Percentiles rank a stretch among this genome's conserved stretches.
phyloP scores from a whole-genome alignment of 30 jellyfish, hydroid and myxozoan species.

The Cassiopea andromeda region DNA sequence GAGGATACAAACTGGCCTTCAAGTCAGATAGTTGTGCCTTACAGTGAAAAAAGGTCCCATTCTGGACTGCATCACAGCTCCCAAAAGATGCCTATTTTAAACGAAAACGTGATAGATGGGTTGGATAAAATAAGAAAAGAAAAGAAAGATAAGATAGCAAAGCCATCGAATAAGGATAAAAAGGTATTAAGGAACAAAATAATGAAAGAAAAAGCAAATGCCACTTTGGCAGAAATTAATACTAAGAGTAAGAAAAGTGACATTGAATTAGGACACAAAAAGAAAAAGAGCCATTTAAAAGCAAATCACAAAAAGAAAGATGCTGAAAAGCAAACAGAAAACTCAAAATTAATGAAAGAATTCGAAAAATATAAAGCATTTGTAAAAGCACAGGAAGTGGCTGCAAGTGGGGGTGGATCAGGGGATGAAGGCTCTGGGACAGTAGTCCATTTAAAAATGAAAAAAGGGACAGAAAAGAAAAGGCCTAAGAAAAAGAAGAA shows the following conservation, averaged over 20 bases:
- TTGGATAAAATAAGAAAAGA: slow-evolving; percentile 34
- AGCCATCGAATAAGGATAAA: slow-evolving; percentile 36
- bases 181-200: slow-evolving; percentile 6
- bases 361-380: slow-evolving; percentile 57
- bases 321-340: slow-evolving; percentile 4
- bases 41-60: slow-evolving; percentile 24
- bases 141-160: slow-evolving; percentile 39
- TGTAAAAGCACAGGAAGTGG: slow-evolving; percentile 40
- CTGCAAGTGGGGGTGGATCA: slow-evolving; percentile 53
- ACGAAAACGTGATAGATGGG: slow-evolving; percentile 40
- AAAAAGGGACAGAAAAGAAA: background rate
- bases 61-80: slow-evolving; percentile 14
- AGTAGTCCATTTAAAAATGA: background rate
- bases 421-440: slow-evolving; percentile 43
- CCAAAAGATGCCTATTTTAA: slow-evolving; percentile 49
- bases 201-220: background rate
- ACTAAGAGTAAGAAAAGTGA: background rate
- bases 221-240: background rate
- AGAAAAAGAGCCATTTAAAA: background rate
- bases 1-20: slow-evolving; percentile 55
- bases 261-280: slow-evolving; percentile 1
- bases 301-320: slow-evolving; percentile 9
- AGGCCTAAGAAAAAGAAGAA: slow-evolving; percentile 24
- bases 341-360: slow-evolving; percentile 44
- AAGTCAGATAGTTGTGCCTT: slow-evolving; percentile 58